Percentiles rank a stretch among this genome's conserved stretches.
phyloP scores from a whole-genome alignment of 1,140 invertebrate species.

The Aporrectodea caliginosa region DNA sequence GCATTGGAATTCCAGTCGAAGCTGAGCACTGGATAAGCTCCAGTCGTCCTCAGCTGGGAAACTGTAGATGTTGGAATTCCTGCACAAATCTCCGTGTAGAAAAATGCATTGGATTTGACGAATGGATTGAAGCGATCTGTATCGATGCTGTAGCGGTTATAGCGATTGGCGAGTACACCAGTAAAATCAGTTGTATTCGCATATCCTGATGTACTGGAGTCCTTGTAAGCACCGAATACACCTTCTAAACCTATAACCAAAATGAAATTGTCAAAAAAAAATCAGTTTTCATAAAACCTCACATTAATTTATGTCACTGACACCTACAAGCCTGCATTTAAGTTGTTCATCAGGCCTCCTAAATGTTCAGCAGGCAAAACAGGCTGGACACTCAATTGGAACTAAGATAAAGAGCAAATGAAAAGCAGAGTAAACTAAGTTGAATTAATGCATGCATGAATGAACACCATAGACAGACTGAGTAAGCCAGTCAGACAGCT shows the following conservation, averaged over 20 bases:
- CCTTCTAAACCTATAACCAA: neutral
- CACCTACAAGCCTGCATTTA: no score
- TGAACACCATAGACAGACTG: no score
- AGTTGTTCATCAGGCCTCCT: no score
- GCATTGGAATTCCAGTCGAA: neutral
- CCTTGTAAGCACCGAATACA: neutral
- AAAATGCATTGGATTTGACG: neutral
- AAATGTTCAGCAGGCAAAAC: no score
- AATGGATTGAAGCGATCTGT: neutral
- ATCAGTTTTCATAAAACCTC: no score
- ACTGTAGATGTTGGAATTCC: neutral
- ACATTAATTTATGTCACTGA: no score
- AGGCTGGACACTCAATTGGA: no score
- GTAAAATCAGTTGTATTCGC: neutral
- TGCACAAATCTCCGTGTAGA: slow-evolving; percentile 15
- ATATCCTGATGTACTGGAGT: neutral
- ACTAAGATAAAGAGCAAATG: no score
- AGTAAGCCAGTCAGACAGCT: no score
- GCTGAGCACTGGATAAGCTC: slow-evolving; percentile 10
- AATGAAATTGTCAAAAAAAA: no score
- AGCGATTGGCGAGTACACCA: neutral
- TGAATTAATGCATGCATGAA: no score
- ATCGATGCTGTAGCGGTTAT: neutral
- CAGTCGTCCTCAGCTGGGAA: neutral
- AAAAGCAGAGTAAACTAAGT: no score